Evolutionary conservation across 2,888 invertebrate genomes (phyloP), one percentile per base, ranked within the genome.

Genomic region (Rhabditoides inermis): DNA sequence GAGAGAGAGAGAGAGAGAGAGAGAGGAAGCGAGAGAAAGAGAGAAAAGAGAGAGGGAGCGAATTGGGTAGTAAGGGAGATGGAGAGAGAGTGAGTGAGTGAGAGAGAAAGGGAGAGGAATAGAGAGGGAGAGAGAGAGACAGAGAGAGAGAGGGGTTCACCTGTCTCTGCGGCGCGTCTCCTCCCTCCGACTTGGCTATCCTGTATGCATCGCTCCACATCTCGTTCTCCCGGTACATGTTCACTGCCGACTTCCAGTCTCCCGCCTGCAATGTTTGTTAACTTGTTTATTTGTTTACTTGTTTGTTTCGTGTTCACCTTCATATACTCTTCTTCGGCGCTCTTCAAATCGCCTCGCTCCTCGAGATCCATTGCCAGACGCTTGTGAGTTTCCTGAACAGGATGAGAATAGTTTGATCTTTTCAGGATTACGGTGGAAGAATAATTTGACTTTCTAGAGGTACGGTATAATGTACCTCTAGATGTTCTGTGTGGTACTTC

Each of bases 201-300:
- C 90, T 82, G 75, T 88, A 86, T 0, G 90, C 89, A 59, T 88
- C 88, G 70, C 90, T 90, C 90, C 90, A 92, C 79, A 87, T 85
- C 28, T 86, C 86, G 1, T 83, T 83, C 2, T 84, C 80, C 45
- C 88, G 83, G 76, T 90, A 91, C 86, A 91, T 89, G 67, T 87
- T 86, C 15, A 90, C 87, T n/a, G 88, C 89, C 7, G 85, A 85
- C 76, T 88, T 86, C 89, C 90, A 91, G 63, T 91, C 88, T 0
- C 84, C 86, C 4, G 87, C 88, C 64, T n/a, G 87, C 25, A 37
- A 37, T 23, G 2, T 23, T 15, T 0, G 20, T 25, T 6, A 41
- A 32, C 32, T 15, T 10, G 6, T 15, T 15, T 6, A 10, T 32
- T 10, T 32, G 32, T 10, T 10, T 15, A 32, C 32, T 32, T n/a